Evolutionary conservation across 64 coral and sea anemone species (phyloP), one percentile per base, ranked within the genome.

Genomic region (Porites lutea): DNA sequence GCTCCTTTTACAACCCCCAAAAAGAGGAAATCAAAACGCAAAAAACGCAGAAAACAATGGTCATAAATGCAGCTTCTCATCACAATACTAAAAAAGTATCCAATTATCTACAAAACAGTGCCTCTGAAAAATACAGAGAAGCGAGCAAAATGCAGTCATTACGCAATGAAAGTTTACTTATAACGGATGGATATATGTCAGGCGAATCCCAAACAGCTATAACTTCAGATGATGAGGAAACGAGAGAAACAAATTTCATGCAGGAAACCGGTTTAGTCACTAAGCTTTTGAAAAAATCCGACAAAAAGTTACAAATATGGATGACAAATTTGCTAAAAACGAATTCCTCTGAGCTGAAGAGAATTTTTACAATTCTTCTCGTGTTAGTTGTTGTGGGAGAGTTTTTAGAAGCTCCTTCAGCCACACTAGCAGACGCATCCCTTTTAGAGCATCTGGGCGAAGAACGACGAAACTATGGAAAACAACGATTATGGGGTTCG

Each of bases 401-500:
- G 19, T 99, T 99, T 94, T 81, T 99, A 43, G 97, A 99, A 62
- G 89, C 97, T 15, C 97, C 97, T 16, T 93, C 94, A 18, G 86
- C 90, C 4, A 96, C 97, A 16, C 81, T 99, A 72, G 92, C 97
- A n/a, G 97, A 99, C 51, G 97, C 97, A 37, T 95, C 97, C 23
- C 79, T 99, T 37, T 75, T 98, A 4, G 96, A 99, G 51, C 82
- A 86, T 62, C 97, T 99, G 16, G 97, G 97, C 12, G 97, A 99
- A 86, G 87, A 94, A 19, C 91, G 97, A 89, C 88, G 92, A 68
- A 93, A 91, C n/a, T 99, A 99, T 79, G 97, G 97, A 78, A 99
- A 94, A 46, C 97, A 99, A 86, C 88, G 97, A 89, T 62, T 99
- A 53, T 99, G 94, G 94, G 97, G 97, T 7, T 99, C 97, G 72